A percentile compares a stretch with the other conserved stretches of the same genome.
phyloP scores from a whole-genome alignment of 2,797 vertebrate species.

The Apodemus agrarius region DNA sequence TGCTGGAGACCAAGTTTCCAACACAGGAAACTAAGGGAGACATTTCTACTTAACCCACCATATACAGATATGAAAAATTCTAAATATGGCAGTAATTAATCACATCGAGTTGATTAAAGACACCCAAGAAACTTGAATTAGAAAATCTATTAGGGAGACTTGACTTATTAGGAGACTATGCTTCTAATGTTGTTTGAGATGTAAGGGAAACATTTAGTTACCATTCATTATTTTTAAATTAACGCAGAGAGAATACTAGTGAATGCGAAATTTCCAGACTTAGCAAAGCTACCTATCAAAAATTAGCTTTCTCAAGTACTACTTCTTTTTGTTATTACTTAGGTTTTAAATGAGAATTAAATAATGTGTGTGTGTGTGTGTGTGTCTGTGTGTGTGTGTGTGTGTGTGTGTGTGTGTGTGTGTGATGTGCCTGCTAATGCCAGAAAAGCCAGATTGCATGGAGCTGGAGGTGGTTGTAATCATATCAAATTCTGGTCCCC shows the following conservation, averaged over 20 bases:
- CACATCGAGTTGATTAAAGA: background rate
- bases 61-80: background rate
- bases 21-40: background rate
- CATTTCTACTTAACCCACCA: background rate
- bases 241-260: background rate
- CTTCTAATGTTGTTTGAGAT: background rate
- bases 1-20: background rate
- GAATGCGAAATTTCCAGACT: background rate
- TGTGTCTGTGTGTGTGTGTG: background rate
- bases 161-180: constrained; percentile 1
- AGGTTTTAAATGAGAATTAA: background rate
- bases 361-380: background rate
- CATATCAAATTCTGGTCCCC: background rate
- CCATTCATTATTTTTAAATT: background rate
- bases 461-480: background rate
- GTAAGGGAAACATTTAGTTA: constrained; percentile 5
- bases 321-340: background rate
- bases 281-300: constrained; percentile 46
- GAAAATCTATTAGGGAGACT: constrained; percentile 11
- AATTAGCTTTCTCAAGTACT: background rate
- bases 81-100: background rate
- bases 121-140: constrained; percentile 2
- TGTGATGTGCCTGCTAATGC: background rate
- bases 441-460: background rate
- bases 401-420: background rate